A percentile compares a stretch with the other conserved stretches of the same genome.
phyloP scores from a whole-genome alignment of 2,888 invertebrate genomes.

The Synanthedon myopaeformis region DNA sequence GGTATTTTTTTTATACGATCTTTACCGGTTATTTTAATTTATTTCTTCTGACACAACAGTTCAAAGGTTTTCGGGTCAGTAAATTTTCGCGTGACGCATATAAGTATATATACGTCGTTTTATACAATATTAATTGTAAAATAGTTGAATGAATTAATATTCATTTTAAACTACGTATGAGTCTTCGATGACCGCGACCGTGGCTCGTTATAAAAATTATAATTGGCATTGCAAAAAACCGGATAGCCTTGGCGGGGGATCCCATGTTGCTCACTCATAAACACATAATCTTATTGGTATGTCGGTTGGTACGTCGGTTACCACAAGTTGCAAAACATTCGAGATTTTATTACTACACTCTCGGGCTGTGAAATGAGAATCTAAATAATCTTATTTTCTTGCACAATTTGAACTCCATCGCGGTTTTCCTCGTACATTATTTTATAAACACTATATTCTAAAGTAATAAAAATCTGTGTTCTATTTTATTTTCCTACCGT shows the following conservation, averaged over 20 bases:
- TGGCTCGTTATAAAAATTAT: slow-evolving; percentile 18
- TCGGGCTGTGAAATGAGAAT: not conserved
- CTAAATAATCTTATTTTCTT: not conserved
- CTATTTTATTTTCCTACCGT: not conserved
- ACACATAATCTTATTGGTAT: not conserved
- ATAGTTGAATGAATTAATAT: too few relatives aligned
- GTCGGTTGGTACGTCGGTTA: not conserved
- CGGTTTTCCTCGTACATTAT: not conserved
- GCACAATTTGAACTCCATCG: not conserved
- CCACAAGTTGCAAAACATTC: not conserved
- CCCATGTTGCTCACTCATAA: slow-evolving; percentile 5
- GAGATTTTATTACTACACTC: not conserved
- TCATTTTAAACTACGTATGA: not conserved
- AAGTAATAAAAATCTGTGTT: not conserved
- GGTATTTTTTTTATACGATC: slow-evolving; percentile 2
- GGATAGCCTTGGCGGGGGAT: slow-evolving; percentile 30
- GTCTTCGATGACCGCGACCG: not conserved
- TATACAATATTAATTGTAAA: too few relatives aligned
- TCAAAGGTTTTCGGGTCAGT: too few relatives aligned
- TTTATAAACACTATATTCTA: not conserved
- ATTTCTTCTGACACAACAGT: too few relatives aligned
- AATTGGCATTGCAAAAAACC: slow-evolving; percentile 33
- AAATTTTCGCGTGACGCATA: too few relatives aligned
- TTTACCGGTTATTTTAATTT: not conserved
- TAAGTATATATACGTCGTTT: too few relatives aligned